phyloP scores from a whole-genome alignment of 2,888 invertebrate genomes.

The Andrena chrysosceles region DNA sequence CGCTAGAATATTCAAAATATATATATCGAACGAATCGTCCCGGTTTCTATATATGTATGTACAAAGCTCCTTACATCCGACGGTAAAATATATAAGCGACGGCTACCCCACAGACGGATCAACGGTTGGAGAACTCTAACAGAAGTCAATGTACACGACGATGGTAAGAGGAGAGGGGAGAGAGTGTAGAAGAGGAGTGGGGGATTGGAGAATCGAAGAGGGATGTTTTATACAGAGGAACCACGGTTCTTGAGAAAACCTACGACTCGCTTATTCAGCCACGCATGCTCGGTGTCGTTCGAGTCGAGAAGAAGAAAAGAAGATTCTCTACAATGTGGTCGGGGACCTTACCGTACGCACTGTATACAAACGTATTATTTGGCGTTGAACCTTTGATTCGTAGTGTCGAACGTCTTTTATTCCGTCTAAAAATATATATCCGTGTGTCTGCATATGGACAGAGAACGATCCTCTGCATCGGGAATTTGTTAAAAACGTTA shows the following conservation, averaged over 20 bases:
- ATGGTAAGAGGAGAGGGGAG: slow-evolving; percentile 12
- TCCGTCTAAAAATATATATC: slow-evolving; percentile 63
- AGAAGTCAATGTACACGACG: slow-evolving; percentile 62
- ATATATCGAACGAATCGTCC: slow-evolving; percentile 45
- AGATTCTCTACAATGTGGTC: slow-evolving; percentile 63
- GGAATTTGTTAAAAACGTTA: slow-evolving; percentile 31
- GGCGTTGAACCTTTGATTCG: slow-evolving; percentile 76
- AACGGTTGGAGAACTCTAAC: slow-evolving; percentile 33
- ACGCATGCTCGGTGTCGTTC: slow-evolving; percentile 52
- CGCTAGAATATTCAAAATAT: slow-evolving; percentile 43
- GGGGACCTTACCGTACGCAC: slow-evolving; percentile 50
- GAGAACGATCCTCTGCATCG: slow-evolving; percentile 30
- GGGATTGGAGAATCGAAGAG: slow-evolving; percentile 24
- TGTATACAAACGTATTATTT: slow-evolving; percentile 65
- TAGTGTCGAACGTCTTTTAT: slow-evolving; percentile 62
- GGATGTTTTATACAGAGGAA: slow-evolving; percentile 59
- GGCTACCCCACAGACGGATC: slow-evolving; percentile 29
- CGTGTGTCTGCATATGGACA: slow-evolving; percentile 24
- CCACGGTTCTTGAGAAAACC: slow-evolving; percentile 57
- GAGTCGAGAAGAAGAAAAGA: slow-evolving; percentile 59
- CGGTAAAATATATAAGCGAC: slow-evolving; percentile 33
- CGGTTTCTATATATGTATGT: slow-evolving; percentile 42
- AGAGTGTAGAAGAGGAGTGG: background rate
- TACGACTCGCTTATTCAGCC: slow-evolving; percentile 58
- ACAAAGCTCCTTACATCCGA: slow-evolving; percentile 43